A percentile compares a stretch with the other conserved stretches of the same genome.
Evolutionary conservation across 2,888 invertebrate species (phyloP).

Genomic region (Candidula unifasciata): DNA sequence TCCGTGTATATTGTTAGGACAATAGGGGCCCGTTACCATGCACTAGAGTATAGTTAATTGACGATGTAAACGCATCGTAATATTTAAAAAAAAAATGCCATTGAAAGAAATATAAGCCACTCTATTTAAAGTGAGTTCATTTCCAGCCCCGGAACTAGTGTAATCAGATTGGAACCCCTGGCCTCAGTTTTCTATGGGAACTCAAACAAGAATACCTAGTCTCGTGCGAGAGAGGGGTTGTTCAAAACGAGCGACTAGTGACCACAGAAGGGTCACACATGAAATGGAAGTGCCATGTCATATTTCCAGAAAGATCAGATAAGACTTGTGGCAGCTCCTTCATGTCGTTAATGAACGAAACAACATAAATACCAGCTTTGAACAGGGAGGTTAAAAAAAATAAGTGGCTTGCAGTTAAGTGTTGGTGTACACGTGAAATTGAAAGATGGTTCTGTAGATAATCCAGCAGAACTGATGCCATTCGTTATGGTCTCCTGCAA

Average conservation of each 20-base stretch:
- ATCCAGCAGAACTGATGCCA: neutral
- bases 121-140: neutral
- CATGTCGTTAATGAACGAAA: neutral
- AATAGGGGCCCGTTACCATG: neutral
- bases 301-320: slow-evolving; percentile 16
- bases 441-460: neutral
- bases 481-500: too few relatives aligned
- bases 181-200: neutral
- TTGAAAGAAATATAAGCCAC: neutral
- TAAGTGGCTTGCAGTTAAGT: neutral
- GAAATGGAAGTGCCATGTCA: slow-evolving; percentile 27
- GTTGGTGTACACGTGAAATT: slow-evolving; percentile 7
- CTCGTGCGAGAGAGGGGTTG: neutral
- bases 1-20: neutral
- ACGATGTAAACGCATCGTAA: neutral
- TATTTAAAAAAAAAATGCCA: too few relatives aligned
- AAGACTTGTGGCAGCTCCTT: neutral
- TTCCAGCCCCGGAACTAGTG: neutral
- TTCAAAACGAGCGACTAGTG: neutral
- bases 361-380: slow-evolving; percentile 5
- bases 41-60: neutral
- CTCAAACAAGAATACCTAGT: neutral
- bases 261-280: neutral
- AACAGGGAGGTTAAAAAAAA: neutral
- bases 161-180: neutral